Conservation (phyloP, 2,888 invertebrate genomes). For the Rhingia campestris region DNA sequence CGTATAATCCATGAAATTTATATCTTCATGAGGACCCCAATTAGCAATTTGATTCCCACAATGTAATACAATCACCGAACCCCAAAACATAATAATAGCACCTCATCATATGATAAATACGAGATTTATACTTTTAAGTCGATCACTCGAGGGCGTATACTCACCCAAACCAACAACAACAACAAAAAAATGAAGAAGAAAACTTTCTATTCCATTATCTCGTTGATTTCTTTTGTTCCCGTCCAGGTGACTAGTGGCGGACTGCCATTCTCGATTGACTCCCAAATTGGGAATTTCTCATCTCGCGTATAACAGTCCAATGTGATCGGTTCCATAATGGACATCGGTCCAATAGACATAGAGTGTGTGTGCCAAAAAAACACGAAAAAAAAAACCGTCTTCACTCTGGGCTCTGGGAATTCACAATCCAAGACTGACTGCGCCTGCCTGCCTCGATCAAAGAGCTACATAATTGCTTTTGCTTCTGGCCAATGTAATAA, state of each 20-base stretch:
- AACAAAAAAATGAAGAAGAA: conserved; percentile 1
- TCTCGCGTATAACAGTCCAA: conserved; percentile 44
- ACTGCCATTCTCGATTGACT: conserved; percentile 52
- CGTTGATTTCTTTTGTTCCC: conserved; percentile 33
- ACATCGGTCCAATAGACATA: conserved; percentile 45
- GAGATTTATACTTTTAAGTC: conserved; percentile 53
- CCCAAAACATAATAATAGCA: conserved; percentile 27
- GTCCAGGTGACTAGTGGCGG: conserved; percentile 23
- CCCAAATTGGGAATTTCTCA: conserved; percentile 60
- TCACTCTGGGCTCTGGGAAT: conserved; percentile 46
- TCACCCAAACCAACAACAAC: conserved; percentile 24
- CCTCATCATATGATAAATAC: conserved; percentile 48
- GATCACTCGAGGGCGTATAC: conserved; percentile 72
- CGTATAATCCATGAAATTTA: not conserved
- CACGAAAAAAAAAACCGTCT: too few relatives aligned
- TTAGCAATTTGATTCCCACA: conserved; percentile 21
- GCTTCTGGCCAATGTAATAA: conserved; percentile 72
- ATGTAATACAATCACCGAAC: not conserved
- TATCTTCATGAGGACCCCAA: conserved; percentile 1
- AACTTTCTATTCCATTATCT: conserved; percentile 68
- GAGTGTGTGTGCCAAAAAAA: conserved; percentile 61
- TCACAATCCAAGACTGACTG: conserved; percentile 36
- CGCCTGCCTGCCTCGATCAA: conserved; percentile 32
- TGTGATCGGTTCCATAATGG: conserved; percentile 57
- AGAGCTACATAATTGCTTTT: conserved; percentile 70